Conservation (phyloP, 2,888 invertebrate species). For the Linnaemya vulpina region DNA sequence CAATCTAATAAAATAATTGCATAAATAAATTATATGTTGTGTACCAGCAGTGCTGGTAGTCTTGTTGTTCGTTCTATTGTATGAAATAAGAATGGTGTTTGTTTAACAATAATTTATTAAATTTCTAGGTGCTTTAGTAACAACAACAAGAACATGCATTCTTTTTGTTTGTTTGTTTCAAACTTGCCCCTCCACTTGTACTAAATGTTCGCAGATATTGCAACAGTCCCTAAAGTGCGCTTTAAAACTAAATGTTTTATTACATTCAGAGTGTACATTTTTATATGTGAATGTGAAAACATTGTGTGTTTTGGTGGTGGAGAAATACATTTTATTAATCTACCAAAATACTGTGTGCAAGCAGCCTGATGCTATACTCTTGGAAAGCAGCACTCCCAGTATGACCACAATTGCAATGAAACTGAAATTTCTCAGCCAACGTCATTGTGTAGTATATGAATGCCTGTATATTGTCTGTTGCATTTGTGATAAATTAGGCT, state of each 20-base stretch:
- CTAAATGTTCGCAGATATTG: slow-evolving; percentile 9
- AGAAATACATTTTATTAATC: slow-evolving; percentile 34
- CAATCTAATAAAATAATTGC: slow-evolving; percentile 72
- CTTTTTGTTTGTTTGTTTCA: too few relatives aligned
- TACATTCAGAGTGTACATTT: slow-evolving; percentile 22
- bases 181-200: slow-evolving; percentile 27
- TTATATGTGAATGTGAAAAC: not conserved
- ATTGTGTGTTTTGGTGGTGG: slow-evolving; percentile 39
- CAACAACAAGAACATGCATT: slow-evolving; percentile 54
- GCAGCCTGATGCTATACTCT: slow-evolving; percentile 15
- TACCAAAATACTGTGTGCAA: slow-evolving; percentile 36
- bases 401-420: slow-evolving; percentile 70
- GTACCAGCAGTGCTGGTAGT: slow-evolving; percentile 14
- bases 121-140: slow-evolving; percentile 63
- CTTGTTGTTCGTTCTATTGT: slow-evolving; percentile 35
- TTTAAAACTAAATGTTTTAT: slow-evolving; percentile 61
- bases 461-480: slow-evolving; percentile 65
- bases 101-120: slow-evolving; percentile 69
- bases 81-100: slow-evolving; percentile 57
- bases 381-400: slow-evolving; percentile 28
- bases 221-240: slow-evolving; percentile 62
- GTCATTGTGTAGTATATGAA: slow-evolving; percentile 53
- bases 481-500: slow-evolving; percentile 81
- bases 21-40: slow-evolving; percentile 70
- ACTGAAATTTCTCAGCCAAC: slow-evolving; percentile 56